These are phyloP conservation scores for Pungitius pungitius DNA, from an alignment of 2,113 vertebrate species.

Conservation along the genomic window DNA sequence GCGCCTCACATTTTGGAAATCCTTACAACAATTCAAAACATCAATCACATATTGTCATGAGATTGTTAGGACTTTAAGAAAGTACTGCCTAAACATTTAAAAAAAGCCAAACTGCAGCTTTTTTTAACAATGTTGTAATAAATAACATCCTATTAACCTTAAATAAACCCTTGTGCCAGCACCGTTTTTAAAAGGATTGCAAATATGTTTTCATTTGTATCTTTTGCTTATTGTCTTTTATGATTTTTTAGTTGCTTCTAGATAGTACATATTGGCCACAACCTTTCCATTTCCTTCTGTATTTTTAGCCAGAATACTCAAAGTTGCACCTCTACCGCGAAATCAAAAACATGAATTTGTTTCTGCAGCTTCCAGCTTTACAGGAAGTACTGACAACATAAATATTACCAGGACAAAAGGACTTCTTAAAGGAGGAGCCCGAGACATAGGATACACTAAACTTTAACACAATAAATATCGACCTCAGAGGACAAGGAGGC, in stretches of 20 bases:
- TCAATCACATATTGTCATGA: not conserved
- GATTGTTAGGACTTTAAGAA: not conserved
- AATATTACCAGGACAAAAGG: slow-evolving; percentile 6
- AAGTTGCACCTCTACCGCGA: not conserved
- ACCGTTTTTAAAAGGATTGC: not conserved
- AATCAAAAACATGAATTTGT: slow-evolving; percentile 3
- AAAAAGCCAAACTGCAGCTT: not conserved
- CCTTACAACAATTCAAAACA: not conserved
- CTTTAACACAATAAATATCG: slow-evolving; percentile 45
- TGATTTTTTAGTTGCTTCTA: not conserved
- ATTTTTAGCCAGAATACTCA: not conserved
- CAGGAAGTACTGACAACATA: not conserved
- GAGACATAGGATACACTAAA: slow-evolving; percentile 34
- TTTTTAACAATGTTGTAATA: not conserved
- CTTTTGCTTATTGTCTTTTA: not conserved
- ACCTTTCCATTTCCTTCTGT: not conserved
- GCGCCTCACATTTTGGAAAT: not conserved
- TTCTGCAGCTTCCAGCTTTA: not conserved
- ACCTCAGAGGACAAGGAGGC: slow-evolving; percentile 21
- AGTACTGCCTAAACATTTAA: not conserved
- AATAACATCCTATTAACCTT: not conserved
- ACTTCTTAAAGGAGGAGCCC: slow-evolving; percentile 17
- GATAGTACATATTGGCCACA: not conserved
- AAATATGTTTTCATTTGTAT: not conserved
- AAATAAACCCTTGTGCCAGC: not conserved